These are phyloP conservation scores for Panagrolaimus sp. DNA, from an alignment of 1,140 invertebrate genomes.

Conservation along the genomic window DNA sequence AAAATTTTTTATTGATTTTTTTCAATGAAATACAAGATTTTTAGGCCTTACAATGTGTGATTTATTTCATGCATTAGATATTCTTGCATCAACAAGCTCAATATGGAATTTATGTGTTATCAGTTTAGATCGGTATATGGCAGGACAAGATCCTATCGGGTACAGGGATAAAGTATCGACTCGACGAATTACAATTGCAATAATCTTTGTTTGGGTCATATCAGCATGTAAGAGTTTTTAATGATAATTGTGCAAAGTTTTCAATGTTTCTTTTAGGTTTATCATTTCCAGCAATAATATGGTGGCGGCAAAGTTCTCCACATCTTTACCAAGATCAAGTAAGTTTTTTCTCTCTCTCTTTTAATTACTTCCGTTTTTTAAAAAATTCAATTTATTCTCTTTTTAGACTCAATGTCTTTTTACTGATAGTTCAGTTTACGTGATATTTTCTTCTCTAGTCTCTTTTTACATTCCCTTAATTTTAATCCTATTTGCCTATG, in stretches of 20 bases:
- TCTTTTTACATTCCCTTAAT: constrained; percentile 59
- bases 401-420: constrained; percentile 54
- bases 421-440: constrained; percentile 53
- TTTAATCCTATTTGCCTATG: constrained; percentile 58
- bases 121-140: constrained; percentile 55
- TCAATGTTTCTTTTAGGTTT: constrained; percentile 37
- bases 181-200: constrained; percentile 50
- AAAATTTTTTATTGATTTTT: neutral
- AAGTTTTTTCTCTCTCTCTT: constrained; percentile 20
- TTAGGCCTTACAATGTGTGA: constrained; percentile 55
- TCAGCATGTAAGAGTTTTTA: constrained; percentile 47
- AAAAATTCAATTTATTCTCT: neutral
- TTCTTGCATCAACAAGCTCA: constrained; percentile 56
- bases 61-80: constrained; percentile 58
- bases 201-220: constrained; percentile 55
- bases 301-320: constrained; percentile 54
- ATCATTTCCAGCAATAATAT: constrained; percentile 58
- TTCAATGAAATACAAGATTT: constrained; percentile 26
- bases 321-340: constrained; percentile 54
- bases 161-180: constrained; percentile 57
- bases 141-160: constrained; percentile 57
- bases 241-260: neutral
- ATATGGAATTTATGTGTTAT: constrained; percentile 60
- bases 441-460: constrained; percentile 56
- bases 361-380: neutral